These are phyloP conservation scores for Lasioglossum villosulum DNA, from an alignment of 2,888 invertebrate species.

Conservation along the genomic window DNA sequence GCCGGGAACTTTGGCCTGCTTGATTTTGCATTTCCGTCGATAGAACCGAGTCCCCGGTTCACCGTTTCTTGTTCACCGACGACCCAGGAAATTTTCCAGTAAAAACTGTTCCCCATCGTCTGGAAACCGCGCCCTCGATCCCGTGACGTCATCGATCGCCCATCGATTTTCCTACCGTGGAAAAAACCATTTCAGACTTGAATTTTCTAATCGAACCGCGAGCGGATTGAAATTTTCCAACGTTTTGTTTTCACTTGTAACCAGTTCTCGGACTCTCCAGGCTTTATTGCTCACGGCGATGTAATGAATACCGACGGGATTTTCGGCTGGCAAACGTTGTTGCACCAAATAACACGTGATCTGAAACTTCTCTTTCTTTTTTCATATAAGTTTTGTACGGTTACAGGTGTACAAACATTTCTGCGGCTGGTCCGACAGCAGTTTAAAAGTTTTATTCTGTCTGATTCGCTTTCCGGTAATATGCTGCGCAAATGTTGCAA, in stretches of 20 bases:
- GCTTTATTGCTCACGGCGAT: neutral
- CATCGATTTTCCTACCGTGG: neutral
- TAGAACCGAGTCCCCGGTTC: constrained; percentile 36
- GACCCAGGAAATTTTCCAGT: neutral
- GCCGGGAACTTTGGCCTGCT: constrained; percentile 37
- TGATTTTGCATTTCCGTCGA: constrained; percentile 46
- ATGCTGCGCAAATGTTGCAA: neutral
- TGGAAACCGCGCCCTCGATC: too few relatives aligned
- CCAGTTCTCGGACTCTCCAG: neutral
- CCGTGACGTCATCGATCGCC: constrained; percentile 4
- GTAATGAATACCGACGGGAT: constrained; percentile 1
- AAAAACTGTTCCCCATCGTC: neutral
- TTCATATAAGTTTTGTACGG: neutral
- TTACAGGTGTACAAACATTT: neutral
- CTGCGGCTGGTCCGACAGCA: neutral
- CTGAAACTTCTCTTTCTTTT: neutral
- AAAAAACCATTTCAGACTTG: neutral
- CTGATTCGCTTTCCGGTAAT: neutral
- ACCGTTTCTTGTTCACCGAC: neutral
- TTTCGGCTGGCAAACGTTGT: neutral
- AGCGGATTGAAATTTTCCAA: constrained; percentile 4
- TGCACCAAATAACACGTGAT: neutral
- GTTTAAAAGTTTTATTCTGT: neutral
- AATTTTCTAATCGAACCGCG: constrained; percentile 7
- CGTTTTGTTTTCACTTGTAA: neutral